Percentiles rank a stretch among this genome's conserved stretches.
phyloP scores from a whole-genome alignment of 2,797 vertebrate species.

The Knipowitschia caucasica region DNA sequence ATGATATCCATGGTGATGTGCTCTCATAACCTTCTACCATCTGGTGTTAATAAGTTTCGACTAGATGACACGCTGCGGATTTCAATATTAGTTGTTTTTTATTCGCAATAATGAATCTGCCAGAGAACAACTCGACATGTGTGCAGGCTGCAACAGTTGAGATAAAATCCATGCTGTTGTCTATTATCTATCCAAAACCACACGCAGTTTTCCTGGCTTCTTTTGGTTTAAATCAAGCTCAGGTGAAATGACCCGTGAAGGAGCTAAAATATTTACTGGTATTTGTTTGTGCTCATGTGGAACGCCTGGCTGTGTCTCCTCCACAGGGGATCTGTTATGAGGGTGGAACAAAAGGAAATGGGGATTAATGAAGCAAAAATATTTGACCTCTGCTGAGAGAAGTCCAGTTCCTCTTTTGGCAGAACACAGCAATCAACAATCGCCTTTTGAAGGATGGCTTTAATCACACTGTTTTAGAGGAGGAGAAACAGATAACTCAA shows the following conservation, averaged over 20 bases:
- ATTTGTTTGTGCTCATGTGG: conserved; percentile 33
- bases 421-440: background rate
- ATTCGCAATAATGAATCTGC: background rate
- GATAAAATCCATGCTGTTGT: background rate
- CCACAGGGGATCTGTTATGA: conserved; percentile 36
- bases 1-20: background rate
- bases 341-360: conserved; percentile 39
- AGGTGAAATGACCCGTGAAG: conserved; percentile 26
- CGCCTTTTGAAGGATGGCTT: background rate
- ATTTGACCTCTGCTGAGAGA: conserved; percentile 39
- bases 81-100: background rate
- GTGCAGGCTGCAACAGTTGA: conserved; percentile 3
- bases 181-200: conserved; percentile 2
- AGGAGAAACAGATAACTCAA: no score
- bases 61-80: background rate
- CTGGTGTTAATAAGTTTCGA: conserved; percentile 5
- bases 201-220: background rate
- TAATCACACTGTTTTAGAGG: no score
- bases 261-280: conserved; percentile 10
- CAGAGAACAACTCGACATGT: background rate
- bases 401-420: conserved; percentile 18
- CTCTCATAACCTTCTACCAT: conserved; percentile 1
- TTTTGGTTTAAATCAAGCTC: conserved; percentile 22
- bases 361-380: conserved; percentile 45
- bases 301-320: conserved; percentile 44